These are phyloP conservation scores for Paradoxurus hermaphroditus DNA, from an alignment of 2,113 vertebrate genomes.

Conservation along the genomic window DNA sequence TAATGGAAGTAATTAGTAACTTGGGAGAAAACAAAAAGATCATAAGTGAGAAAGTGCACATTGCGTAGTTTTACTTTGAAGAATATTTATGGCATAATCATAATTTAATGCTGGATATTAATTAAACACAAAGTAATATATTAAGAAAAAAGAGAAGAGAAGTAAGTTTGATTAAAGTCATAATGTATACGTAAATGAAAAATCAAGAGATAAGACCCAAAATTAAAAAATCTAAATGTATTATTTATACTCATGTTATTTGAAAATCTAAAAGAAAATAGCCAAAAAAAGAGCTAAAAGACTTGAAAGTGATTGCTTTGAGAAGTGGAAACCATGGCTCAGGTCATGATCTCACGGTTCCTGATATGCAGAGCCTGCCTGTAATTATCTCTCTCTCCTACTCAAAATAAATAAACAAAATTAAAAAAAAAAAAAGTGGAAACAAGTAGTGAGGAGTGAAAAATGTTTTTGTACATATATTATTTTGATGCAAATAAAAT, in stretches of 20 bases:
- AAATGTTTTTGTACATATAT: neutral
- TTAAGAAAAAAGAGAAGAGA: neutral
- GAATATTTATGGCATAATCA: slow-evolving; percentile 37
- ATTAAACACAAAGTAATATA: neutral
- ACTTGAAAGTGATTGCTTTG: neutral
- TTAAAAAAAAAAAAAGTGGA: neutral
- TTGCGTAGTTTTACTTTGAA: neutral
- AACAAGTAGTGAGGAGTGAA: neutral
- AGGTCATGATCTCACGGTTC: too few species aligned
- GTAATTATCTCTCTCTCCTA: too few species aligned
- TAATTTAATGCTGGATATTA: slow-evolving; percentile 16
- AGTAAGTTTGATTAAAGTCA: neutral
- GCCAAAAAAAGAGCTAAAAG: neutral
- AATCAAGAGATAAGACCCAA: neutral
- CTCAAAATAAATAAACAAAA: too few species aligned
- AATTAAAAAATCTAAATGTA: neutral
- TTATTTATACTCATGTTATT: neutral
- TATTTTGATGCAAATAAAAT: neutral
- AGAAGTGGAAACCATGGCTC: neutral
- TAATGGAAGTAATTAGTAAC: slow-evolving; percentile 24
- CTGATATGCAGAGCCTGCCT: too few species aligned
- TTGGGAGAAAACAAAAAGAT: slow-evolving; percentile 16
- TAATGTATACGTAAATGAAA: neutral
- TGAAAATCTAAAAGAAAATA: neutral
- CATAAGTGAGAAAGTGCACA: neutral